Conservation (phyloP, 2,797 vertebrate species). For the Ctenosaura bakeri region DNA sequence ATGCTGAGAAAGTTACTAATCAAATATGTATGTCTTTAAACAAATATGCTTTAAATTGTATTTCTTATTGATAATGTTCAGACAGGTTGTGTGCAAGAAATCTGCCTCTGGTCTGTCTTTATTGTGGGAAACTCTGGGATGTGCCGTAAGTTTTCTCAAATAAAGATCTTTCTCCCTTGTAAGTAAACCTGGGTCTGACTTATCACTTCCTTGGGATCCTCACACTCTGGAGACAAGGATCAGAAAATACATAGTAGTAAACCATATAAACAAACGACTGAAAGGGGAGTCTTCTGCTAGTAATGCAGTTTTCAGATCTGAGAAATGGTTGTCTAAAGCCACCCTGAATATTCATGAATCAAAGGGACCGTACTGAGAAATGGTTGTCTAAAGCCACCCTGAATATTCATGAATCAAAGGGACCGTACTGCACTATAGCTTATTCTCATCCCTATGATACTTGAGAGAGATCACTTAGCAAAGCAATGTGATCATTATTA, state of each 20-base stretch:
- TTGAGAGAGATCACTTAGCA: conserved; percentile 27
- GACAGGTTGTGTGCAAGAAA: too few relatives aligned
- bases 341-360: not conserved
- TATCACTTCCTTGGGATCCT: too few relatives aligned
- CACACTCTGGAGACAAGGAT: too few relatives aligned
- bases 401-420: not conserved
- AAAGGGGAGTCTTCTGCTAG: not conserved
- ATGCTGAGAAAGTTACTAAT: too few relatives aligned
- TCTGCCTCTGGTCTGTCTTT: too few relatives aligned
- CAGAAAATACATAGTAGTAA: not conserved
- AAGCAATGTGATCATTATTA: not conserved
- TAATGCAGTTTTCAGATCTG: not conserved
- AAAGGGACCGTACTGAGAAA: not conserved
- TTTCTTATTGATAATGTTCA: too few relatives aligned
- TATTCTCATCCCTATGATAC: not conserved
- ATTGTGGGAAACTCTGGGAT: too few relatives aligned
- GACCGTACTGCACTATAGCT: not conserved
- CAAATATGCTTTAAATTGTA: too few relatives aligned
- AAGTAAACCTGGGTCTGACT: too few relatives aligned
- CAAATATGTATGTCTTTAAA: too few relatives aligned
- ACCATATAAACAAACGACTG: not conserved
- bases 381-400: not conserved
- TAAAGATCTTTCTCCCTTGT: too few relatives aligned
- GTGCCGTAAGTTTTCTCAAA: too few relatives aligned
- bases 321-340: not conserved